Evolutionary conservation across 2,797 vertebrate species (phyloP).

Genomic region (Bryconaethiops microstoma): DNA sequence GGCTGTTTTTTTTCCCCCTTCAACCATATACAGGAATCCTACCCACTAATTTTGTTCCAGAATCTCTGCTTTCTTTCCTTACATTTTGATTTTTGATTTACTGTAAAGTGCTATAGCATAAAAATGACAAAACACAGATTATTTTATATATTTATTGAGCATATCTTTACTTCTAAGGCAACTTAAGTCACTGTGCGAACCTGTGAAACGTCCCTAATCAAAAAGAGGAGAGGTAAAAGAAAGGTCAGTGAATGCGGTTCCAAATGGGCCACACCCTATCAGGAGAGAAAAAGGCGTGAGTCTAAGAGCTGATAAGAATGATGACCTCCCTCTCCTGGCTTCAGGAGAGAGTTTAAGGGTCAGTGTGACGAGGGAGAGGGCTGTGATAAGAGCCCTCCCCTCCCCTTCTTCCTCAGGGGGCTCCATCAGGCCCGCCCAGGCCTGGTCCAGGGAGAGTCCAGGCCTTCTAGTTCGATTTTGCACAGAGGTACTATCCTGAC

Average conservation of each 20-base stretch:
- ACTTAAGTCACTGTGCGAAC: background rate
- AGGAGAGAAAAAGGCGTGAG: slow-evolving; percentile 41
- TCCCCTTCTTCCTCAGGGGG: slow-evolving; percentile 6
- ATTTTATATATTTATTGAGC: slow-evolving; percentile 1
- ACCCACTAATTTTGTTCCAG: background rate
- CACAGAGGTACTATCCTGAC: slow-evolving; percentile 32
- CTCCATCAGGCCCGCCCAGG: slow-evolving; percentile 6
- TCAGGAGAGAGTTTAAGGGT: slow-evolving; percentile 54
- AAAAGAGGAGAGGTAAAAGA: background rate
- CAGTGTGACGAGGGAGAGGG: slow-evolving; percentile 84
- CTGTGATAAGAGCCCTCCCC: slow-evolving; percentile 78
- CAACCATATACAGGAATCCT: background rate
- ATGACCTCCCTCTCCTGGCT: slow-evolving; percentile 52
- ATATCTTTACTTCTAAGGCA: background rate
- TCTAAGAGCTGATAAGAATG: slow-evolving; percentile 23
- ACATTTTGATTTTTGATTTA: background rate
- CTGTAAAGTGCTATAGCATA: background rate
- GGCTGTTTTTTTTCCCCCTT: background rate
- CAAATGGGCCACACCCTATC: slow-evolving; percentile 19
- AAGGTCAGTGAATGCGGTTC: slow-evolving; percentile 3
- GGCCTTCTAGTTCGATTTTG: slow-evolving; percentile 32
- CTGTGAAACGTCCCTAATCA: background rate
- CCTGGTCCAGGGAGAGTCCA: slow-evolving; percentile 3
- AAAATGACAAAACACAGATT: background rate
- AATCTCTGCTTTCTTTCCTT: background rate